phyloP scores from a whole-genome alignment of 2,797 vertebrate genomes.

The Spondyliosoma cantharus region DNA sequence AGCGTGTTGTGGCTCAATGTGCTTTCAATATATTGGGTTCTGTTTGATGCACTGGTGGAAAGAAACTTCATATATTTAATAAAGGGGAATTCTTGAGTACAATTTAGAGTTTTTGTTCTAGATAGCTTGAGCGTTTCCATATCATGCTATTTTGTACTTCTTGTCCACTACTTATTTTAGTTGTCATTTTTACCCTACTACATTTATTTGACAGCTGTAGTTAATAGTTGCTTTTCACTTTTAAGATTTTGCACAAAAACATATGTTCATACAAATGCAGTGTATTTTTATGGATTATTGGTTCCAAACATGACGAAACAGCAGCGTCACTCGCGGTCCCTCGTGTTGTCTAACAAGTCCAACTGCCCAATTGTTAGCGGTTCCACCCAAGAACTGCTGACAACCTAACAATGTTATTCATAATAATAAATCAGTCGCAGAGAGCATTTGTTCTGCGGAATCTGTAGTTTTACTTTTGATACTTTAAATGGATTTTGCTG shows the following conservation, averaged over 20 bases:
- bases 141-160: background rate
- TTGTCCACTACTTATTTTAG: background rate
- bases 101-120: background rate
- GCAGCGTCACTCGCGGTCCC: no score
- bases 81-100: background rate
- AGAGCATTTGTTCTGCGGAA: background rate
- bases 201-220: background rate
- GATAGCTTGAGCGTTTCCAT: background rate
- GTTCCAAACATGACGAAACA: background rate
- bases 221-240: background rate
- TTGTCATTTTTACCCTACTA: background rate
- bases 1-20: conserved; percentile 13
- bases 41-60: background rate
- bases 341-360: background rate
- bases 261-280: background rate
- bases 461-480: background rate
- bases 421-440: background rate
- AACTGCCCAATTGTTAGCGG: background rate
- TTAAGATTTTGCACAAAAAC: background rate
- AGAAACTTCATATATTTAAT: conserved; percentile 1
- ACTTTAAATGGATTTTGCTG: background rate
- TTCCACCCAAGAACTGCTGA: background rate
- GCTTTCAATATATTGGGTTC: background rate
- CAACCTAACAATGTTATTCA: background rate
- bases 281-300: background rate